Evolutionary conservation across 2,113 vertebrate species (phyloP), one percentile per base, ranked within the genome.

Genomic region (Aleadryas rufinucha): DNA sequence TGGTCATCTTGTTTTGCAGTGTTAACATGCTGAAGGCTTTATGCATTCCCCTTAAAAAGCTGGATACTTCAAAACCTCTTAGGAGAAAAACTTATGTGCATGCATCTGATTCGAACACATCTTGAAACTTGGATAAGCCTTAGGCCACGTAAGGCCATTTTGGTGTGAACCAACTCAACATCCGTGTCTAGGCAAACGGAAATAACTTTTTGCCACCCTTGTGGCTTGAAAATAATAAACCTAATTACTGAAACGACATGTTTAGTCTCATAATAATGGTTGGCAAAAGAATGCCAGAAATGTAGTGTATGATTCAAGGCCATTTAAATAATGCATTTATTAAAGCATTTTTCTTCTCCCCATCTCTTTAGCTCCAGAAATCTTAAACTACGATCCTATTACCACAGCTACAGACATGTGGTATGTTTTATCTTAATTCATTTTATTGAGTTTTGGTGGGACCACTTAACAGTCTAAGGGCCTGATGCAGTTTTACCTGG

Each of bases 331-430:
- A 79, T 45, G 16, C 66, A 39, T 81, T 12, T 89, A 27, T 71
- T 93, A 42, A 95, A 81, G 72, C 41, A 22, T 75, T 95, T 84
- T 96, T 94, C n/a, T 71, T 75, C 50, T 85, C 16, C 21, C 10
- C 22, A 5, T 83, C 42, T 89, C 47, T 91, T 89, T 37, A 99
- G 99, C 99, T 95, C 99, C 99, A 93, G 99, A 99, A 98, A 98
- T 99, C 83, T 98, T 99, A 77, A 99, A 99, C 90, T 99, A 99
- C n/a, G 99, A 99, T 94, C 99, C 99, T 17, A 99, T 99, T 97
- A 99, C 99, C n/a, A 99, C 99, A 64, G 98, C 99, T n/a, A 98
- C 99, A 61, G 99, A 99, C 96, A 98, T 99, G 86, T 99, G 99
- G 99, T 99, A 98, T 98, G 99, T 96, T 63, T 33, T 82, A 5